These are phyloP conservation scores for Meganola albula DNA, from an alignment of 2,888 invertebrate species.

Conservation along the genomic window DNA sequence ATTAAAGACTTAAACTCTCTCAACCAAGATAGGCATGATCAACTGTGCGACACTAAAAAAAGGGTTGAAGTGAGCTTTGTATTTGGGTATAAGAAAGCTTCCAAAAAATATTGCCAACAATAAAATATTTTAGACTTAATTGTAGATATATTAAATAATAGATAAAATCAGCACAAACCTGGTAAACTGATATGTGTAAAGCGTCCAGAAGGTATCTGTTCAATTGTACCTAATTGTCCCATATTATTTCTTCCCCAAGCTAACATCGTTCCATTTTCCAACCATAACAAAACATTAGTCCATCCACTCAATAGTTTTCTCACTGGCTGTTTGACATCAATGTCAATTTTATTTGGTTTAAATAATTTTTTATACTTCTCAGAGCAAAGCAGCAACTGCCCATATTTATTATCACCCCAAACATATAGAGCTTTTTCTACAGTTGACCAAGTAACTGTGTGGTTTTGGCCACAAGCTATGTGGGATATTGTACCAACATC, in stretches of 20 bases:
- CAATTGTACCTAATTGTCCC: slow-evolving; percentile 82
- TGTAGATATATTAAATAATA: no score
- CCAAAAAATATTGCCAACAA: no score
- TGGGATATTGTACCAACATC: slow-evolving; percentile 76
- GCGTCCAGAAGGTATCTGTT: slow-evolving; percentile 42
- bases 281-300: slow-evolving; percentile 85
- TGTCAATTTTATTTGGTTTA: slow-evolving; percentile 74
- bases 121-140: no score
- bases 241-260: slow-evolving; percentile 90
- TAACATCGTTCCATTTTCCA: slow-evolving; percentile 79
- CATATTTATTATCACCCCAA: slow-evolving; percentile 91
- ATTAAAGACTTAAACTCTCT: no score
- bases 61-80: no score
- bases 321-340: slow-evolving; percentile 73
- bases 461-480: slow-evolving; percentile 89
- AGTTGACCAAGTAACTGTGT: slow-evolving; percentile 79
- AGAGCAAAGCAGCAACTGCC: slow-evolving; percentile 83
- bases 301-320: slow-evolving; percentile 83
- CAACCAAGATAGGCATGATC: no score
- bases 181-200: slow-evolving; percentile 50
- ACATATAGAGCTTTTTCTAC: slow-evolving; percentile 79
- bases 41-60: no score
- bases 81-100: no score
- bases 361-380: slow-evolving; percentile 69
- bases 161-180: slow-evolving; percentile 41